A percentile compares a stretch with the other conserved stretches of the same genome.
Evolutionary conservation across 1,140 invertebrate species (phyloP).

Genomic region (Neomicropteryx cornuta): DNA sequence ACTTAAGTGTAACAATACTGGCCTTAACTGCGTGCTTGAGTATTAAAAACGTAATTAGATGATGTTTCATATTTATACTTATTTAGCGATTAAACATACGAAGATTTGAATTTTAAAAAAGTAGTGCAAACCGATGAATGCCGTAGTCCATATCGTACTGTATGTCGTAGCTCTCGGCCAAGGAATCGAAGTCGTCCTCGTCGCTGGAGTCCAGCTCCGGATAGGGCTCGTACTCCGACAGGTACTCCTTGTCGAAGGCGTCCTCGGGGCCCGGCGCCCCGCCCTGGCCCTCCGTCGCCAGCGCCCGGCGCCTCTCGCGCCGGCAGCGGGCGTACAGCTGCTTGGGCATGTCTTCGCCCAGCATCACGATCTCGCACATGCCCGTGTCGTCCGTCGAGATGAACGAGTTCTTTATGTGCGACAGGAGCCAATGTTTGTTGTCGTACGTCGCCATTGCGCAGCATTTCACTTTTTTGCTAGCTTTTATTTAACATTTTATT

Average conservation of each 20-base stretch:
- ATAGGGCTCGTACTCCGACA: slow-evolving; percentile 55
- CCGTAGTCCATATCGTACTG: slow-evolving; percentile 64
- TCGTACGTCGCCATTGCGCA: slow-evolving; percentile 80
- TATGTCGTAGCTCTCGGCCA: slow-evolving; percentile 56
- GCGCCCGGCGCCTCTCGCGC: slow-evolving; percentile 21
- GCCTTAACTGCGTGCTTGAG: too few relatives aligned
- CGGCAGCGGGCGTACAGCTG: slow-evolving; percentile 43
- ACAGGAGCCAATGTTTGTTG: slow-evolving; percentile 83
- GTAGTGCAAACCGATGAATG: slow-evolving; percentile 44
- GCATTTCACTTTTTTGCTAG: neutral
- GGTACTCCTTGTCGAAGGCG: slow-evolving; percentile 40
- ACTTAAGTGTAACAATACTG: too few relatives aligned
- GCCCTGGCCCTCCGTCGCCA: slow-evolving; percentile 46
- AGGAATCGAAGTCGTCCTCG: slow-evolving; percentile 57
- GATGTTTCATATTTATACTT: too few relatives aligned
- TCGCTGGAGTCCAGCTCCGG: slow-evolving; percentile 67
- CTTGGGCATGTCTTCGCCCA: slow-evolving; percentile 62
- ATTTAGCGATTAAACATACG: too few relatives aligned
- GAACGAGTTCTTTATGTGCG: slow-evolving; percentile 87
- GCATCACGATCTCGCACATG: slow-evolving; percentile 66
- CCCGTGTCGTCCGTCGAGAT: slow-evolving; percentile 93
- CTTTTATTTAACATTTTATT: neutral
- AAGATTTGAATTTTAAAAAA: too few relatives aligned
- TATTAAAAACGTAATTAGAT: too few relatives aligned
- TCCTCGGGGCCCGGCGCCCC: slow-evolving; percentile 44